Conservation (phyloP, 2,113 vertebrate genomes). For the Brachirus orientalis region DNA sequence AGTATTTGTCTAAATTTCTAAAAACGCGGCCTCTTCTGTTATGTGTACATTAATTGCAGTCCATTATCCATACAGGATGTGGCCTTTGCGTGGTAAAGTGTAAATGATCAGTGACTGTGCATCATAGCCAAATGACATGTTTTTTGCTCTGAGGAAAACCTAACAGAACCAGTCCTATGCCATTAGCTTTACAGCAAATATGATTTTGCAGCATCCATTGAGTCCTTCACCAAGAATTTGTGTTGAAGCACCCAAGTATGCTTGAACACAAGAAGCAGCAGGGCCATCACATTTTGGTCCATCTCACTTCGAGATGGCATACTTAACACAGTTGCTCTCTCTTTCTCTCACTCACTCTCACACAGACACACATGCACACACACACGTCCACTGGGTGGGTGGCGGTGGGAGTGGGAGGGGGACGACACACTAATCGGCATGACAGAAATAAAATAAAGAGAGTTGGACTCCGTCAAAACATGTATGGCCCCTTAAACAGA, state of each 20-base stretch:
- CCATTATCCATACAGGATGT: slow-evolving; percentile 17
- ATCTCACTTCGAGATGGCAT: slow-evolving; percentile 84
- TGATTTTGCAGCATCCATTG: slow-evolving; percentile 75
- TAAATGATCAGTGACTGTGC: slow-evolving; percentile 63
- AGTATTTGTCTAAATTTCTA: slow-evolving; percentile 17
- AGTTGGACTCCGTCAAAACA: slow-evolving; percentile 87
- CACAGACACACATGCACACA: slow-evolving; percentile 78
- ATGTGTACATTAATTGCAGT: neutral
- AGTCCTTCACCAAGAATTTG: slow-evolving; percentile 78
- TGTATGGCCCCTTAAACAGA: slow-evolving; percentile 82
- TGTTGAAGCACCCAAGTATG: slow-evolving; percentile 73
- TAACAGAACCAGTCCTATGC: slow-evolving; percentile 68
- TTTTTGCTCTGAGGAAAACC: slow-evolving; percentile 71
- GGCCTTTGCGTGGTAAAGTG: slow-evolving; percentile 42
- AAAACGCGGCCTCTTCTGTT: neutral
- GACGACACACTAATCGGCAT: slow-evolving; percentile 81
- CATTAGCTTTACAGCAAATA: slow-evolving; percentile 75
- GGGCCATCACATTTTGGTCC: slow-evolving; percentile 83
- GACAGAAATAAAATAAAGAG: slow-evolving; percentile 89
- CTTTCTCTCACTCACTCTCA: slow-evolving; percentile 50
- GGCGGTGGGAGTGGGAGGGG: slow-evolving; percentile 44
- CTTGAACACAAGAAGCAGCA: slow-evolving; percentile 80
- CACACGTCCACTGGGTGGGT: slow-evolving; percentile 72
- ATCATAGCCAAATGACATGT: slow-evolving; percentile 62
- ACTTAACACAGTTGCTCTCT: slow-evolving; percentile 64